Percentiles rank a stretch among this genome's conserved stretches.
phyloP scores from a whole-genome alignment of 2,797 vertebrate genomes.

The Danio albolineatus region DNA sequence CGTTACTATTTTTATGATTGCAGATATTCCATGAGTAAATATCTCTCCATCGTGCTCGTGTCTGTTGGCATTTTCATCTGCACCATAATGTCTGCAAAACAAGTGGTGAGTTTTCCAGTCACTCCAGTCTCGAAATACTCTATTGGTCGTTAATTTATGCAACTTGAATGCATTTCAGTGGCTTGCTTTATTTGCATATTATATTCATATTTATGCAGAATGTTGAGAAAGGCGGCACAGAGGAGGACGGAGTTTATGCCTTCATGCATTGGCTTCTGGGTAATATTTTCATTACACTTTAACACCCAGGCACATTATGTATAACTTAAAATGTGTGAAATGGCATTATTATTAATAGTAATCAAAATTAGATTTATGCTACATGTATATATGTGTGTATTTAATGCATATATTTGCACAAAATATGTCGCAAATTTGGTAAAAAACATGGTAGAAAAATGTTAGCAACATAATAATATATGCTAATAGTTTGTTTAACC shows the following conservation, averaged over 20 bases:
- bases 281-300: constrained; percentile 63
- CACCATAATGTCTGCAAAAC: constrained; percentile 96
- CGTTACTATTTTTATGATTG: constrained; percentile 4
- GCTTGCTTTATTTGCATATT: not conserved
- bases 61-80: constrained; percentile 96
- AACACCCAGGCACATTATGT: too few relatives aligned
- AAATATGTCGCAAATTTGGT: not conserved
- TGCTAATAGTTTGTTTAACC: too few relatives aligned
- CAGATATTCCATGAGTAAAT: constrained; percentile 92
- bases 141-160: not conserved
- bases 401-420: too few relatives aligned
- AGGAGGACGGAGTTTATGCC: constrained; percentile 80
- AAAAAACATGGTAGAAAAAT: not conserved
- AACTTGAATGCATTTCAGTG: not conserved
- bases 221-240: constrained; percentile 69
- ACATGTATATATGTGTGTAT: not conserved
- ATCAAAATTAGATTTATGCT: not conserved
- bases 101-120: constrained; percentile 88
- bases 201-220: constrained; percentile 65
- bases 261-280: constrained; percentile 92
- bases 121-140: not conserved
- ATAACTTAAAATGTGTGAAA: not conserved
- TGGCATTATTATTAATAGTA: not conserved
- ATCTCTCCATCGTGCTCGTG: constrained; percentile 89
- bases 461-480: not conserved